Base-by-base conservation (phyloP, 1,140 invertebrate species). In the Lamellibrachia luymesi region DNA sequence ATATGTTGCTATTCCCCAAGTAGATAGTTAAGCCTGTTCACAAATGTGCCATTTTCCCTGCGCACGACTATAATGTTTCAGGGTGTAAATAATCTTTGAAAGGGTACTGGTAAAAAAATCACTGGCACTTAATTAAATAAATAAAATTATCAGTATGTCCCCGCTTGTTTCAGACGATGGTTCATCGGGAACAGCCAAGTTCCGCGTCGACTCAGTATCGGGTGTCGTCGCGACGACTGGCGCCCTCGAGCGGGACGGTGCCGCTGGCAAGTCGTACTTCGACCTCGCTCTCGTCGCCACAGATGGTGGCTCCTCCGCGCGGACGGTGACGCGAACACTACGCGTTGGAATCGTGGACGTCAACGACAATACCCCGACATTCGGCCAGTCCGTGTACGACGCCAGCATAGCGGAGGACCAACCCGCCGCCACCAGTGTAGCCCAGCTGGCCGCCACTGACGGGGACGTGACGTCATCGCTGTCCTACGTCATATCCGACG, bases 401-500 rank as follows among this genome's bases (percentile, higher is more conserved):
- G 90, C 50, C 90, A 91, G 27, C 27, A 50, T 91, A 38, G 90
- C 90, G 38, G 38, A 38, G 80, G 80, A n/a, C n/a, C 17, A 17
- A 17, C 17, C 80, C n/a, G 80, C n/a, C 80, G 80, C 17, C n/a
- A 90, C 80, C 17, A 90, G 80, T n/a, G 80, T 90, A 22, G 17
- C n/a, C 17, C 80, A 90, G n/a, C 80, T 90, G 80, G 17, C 80
- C 17, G 80, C 80, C n/a, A 90, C 80, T n/a, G 80, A 90, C 50
- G 90, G 8, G n/a, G 8, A 91, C 25, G 90, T 91, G 27, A 91
- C 90, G 50, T 91, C 90, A 38, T 1, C 94, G 1, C 93, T 95
- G n/a, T 92, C 94, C 17, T 95, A 94, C 92, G 90, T 90, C 17
- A 92, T 94, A 50, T 90, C n/a, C 17, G 0, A 56, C 93, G 93